Evolutionary conservation across 2,113 vertebrate species (phyloP).

Genomic region (Heterochromis multidens): DNA sequence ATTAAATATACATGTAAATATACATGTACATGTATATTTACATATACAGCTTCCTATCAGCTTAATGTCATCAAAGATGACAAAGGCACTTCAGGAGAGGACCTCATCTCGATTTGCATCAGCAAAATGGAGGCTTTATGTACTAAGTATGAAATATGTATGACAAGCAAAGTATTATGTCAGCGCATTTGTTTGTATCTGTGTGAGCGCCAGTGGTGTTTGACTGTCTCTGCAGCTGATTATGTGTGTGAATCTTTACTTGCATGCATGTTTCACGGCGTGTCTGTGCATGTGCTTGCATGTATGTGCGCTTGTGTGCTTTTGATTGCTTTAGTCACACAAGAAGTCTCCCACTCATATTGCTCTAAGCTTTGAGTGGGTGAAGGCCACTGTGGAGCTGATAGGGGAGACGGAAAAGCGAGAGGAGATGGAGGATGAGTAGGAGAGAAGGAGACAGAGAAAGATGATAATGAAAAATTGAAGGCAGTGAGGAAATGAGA

Average conservation of each 20-base stretch:
- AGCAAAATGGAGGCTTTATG: conserved; percentile 46
- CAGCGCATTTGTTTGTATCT: conserved; percentile 22
- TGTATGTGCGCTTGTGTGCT: conserved; percentile 39
- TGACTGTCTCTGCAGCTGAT: conserved; percentile 8
- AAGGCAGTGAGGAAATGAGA: conserved; percentile 69
- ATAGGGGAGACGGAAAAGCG: conserved; percentile 69
- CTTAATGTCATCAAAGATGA: conserved; percentile 4
- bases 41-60: not conserved
- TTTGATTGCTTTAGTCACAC: conserved; percentile 75
- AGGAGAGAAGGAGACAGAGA: conserved; percentile 67
- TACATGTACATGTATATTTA: too few relatives aligned
- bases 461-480: conserved; percentile 71
- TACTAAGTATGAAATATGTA: conserved; percentile 57
- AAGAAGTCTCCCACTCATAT: conserved; percentile 72
- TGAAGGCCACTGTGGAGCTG: conserved; percentile 75
- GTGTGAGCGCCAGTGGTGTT: conserved; percentile 12
- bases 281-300: not conserved
- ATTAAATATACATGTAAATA: not conserved
- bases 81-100: not conserved
- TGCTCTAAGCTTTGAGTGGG: conserved; percentile 78
- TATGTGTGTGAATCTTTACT: conserved; percentile 5
- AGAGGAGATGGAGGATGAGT: conserved; percentile 66
- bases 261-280: conserved; percentile 27
- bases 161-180: conserved; percentile 30
- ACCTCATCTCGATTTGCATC: not conserved